Percentiles rank a stretch among this genome's conserved stretches.
phyloP scores from a whole-genome alignment of 2,888 invertebrate species.

The Euphydryas editha region DNA sequence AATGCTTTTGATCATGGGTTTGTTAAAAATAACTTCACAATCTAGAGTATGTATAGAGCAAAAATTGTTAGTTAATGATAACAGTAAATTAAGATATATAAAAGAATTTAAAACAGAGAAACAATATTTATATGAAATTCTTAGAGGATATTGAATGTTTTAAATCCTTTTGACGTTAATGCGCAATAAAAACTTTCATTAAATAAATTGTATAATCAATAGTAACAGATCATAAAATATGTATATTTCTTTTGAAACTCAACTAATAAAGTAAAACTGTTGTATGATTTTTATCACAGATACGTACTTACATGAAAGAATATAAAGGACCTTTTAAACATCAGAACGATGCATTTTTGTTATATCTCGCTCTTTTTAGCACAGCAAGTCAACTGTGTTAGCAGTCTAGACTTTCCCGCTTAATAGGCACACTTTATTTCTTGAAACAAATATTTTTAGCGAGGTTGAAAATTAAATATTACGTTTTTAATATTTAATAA shows the following conservation, averaged over 20 bases:
- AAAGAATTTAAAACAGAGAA: no score
- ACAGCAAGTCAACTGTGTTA: conserved; percentile 8
- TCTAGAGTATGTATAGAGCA: no score
- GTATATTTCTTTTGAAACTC: background rate
- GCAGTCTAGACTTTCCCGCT: conserved; percentile 2
- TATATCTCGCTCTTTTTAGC: background rate
- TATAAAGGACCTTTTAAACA: background rate
- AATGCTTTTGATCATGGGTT: conserved; percentile 6
- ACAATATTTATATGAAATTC: background rate
- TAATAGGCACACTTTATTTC: background rate
- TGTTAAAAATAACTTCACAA: background rate
- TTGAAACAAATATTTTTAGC: background rate
- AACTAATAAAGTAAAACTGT: background rate
- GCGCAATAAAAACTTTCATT: background rate
- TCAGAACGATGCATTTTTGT: background rate
- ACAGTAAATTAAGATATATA: no score
- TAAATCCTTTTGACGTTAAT: no score
- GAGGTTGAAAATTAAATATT: background rate
- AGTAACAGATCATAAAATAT: background rate
- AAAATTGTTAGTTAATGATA: no score
- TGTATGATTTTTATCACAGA: background rate
- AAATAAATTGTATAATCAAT: background rate
- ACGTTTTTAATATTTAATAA: no score
- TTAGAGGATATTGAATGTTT: background rate
- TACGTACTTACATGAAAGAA: background rate